phyloP scores from a whole-genome alignment of 2,113 vertebrate species.

The Aramus guarauna region DNA sequence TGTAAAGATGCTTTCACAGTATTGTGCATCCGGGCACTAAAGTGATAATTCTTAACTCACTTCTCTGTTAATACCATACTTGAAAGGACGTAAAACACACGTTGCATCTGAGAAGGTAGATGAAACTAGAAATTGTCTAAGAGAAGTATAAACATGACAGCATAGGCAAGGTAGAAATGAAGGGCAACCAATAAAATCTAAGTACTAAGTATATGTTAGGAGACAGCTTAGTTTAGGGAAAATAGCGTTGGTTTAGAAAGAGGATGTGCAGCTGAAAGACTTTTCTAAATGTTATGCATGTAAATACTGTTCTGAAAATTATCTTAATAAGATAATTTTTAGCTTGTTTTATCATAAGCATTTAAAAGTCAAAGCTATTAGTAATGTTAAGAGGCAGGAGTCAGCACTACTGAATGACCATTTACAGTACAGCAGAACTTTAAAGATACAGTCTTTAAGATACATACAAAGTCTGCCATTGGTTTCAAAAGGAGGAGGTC shows the following conservation, averaged over 20 bases:
- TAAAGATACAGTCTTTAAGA: background rate
- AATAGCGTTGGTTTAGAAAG: background rate
- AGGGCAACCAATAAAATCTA: background rate
- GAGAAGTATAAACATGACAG: background rate
- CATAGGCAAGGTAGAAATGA: background rate
- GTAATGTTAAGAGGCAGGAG: background rate
- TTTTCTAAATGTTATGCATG: background rate
- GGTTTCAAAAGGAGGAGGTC: background rate
- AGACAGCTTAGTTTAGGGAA: background rate
- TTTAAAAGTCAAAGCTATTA: background rate
- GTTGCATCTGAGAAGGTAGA: background rate
- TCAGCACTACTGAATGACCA: background rate
- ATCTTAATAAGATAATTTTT: background rate
- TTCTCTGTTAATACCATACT: background rate
- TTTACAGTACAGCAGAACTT: background rate
- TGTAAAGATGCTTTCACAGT: background rate
- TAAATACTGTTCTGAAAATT: background rate
- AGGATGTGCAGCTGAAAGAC: background rate
- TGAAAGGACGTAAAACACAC: background rate
- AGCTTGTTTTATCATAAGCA: background rate
- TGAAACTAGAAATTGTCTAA: background rate
- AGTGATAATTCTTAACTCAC: background rate
- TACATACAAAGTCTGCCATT: background rate
- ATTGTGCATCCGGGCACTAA: background rate
- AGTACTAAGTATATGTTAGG: background rate